A percentile compares a stretch with the other conserved stretches of the same genome.
phyloP scores from a whole-genome alignment of 2,113 vertebrate genomes.

The Vanacampus margaritifer region DNA sequence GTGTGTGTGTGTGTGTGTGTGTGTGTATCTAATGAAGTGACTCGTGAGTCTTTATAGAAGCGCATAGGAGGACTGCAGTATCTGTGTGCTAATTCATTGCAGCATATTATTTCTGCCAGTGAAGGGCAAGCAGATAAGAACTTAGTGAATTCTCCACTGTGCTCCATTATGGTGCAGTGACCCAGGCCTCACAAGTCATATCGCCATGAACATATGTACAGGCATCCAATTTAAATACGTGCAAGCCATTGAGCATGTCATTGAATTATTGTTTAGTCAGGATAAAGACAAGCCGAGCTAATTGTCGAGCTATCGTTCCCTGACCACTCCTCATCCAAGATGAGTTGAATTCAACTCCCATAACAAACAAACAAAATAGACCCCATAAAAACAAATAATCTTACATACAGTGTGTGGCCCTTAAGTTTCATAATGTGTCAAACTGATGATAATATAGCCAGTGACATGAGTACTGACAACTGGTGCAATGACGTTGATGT shows the following conservation, averaged over 20 bases:
- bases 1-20: no score
- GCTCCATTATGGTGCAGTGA: constrained; percentile 45
- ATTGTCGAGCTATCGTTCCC: constrained; percentile 41
- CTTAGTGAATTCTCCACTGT: neutral
- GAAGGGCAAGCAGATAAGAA: constrained; percentile 11
- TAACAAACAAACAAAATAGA: no score
- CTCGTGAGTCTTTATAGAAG: neutral
- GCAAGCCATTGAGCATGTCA: constrained; percentile 34
- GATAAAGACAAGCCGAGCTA: constrained; percentile 55
- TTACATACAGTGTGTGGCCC: no score
- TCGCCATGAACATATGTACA: constrained; percentile 34
- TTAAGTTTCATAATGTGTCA: no score
- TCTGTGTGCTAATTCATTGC: neutral
- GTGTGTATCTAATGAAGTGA: neutral
- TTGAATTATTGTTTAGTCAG: constrained; percentile 66
- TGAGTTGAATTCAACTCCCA: no score
- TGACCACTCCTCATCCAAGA: constrained; percentile 20
- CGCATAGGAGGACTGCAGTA: neutral
- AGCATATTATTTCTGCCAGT: constrained; percentile 1
- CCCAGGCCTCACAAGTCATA: constrained; percentile 38
- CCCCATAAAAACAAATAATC: no score
- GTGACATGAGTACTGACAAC: neutral
- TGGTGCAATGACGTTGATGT: constrained; percentile 21
- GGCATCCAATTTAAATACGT: constrained; percentile 44
- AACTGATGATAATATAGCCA: neutral